Evolutionary conservation across 2,888 invertebrate genomes (phyloP).

Genomic region (Sceliomorpha sp.): DNA sequence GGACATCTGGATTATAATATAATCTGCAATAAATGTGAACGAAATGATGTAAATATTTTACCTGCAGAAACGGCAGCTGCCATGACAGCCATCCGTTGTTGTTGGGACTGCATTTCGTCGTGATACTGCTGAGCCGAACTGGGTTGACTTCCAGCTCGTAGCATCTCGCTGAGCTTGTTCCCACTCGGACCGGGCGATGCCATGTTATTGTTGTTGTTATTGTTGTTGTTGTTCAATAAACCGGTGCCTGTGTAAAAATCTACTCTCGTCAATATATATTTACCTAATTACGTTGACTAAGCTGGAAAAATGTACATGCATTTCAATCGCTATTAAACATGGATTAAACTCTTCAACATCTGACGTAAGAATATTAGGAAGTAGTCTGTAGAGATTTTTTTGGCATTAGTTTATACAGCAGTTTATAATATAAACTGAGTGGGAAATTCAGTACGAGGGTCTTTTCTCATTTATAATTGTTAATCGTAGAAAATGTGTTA

Average conservation of each 20-base stretch:
- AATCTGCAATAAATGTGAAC: slow-evolving; percentile 1
- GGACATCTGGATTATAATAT: too few relatives aligned
- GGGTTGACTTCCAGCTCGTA: slow-evolving; percentile 75
- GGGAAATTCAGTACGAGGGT: too few relatives aligned
- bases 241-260: slow-evolving; percentile 84
- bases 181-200: slow-evolving; percentile 79
- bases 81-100: slow-evolving; percentile 79
- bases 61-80: slow-evolving; percentile 78
- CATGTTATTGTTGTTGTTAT: slow-evolving; percentile 84
- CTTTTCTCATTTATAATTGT: too few relatives aligned
- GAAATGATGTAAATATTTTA: slow-evolving; percentile 55
- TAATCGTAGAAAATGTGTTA: slow-evolving; percentile 24
- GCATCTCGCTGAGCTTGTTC: slow-evolving; percentile 79
- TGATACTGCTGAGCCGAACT: slow-evolving; percentile 78
- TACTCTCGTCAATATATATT: slow-evolving; percentile 77
- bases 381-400: too few relatives aligned
- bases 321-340: slow-evolving; percentile 38
- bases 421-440: too few relatives aligned
- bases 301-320: too few relatives aligned
- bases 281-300: too few relatives aligned
- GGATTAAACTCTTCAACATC: too few relatives aligned
- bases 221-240: slow-evolving; percentile 86
- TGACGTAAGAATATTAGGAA: too few relatives aligned
- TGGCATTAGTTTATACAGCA: too few relatives aligned
- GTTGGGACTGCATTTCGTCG: slow-evolving; percentile 85